These are phyloP conservation scores for Polyommatus iphigenia DNA, from an alignment of 2,888 invertebrate species.

Conservation along the genomic window DNA sequence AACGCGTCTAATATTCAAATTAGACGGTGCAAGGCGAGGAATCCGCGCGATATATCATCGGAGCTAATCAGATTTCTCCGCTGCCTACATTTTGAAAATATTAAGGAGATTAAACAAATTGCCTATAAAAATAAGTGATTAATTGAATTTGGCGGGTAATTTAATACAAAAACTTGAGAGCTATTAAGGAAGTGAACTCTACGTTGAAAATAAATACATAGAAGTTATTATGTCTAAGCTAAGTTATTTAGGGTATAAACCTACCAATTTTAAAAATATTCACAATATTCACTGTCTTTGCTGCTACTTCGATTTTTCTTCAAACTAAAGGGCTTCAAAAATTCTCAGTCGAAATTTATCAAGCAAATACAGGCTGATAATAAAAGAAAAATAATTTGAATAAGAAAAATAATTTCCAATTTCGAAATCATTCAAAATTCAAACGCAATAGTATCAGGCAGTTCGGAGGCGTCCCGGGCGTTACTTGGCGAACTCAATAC, in stretches of 20 bases:
- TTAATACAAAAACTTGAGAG: neutral
- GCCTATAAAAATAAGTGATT: slow-evolving; percentile 45
- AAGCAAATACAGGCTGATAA: slow-evolving; percentile 35
- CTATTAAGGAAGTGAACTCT: neutral
- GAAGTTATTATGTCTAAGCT: neutral
- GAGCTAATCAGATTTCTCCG: slow-evolving; percentile 72
- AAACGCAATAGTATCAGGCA: slow-evolving; percentile 59
- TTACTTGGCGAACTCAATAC: slow-evolving; percentile 73
- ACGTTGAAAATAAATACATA: neutral
- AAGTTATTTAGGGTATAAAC: neutral
- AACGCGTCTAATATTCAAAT: slow-evolving; percentile 80
- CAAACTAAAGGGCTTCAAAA: neutral
- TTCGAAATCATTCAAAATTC: slow-evolving; percentile 68
- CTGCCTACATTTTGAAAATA: slow-evolving; percentile 61
- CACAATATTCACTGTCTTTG: no score
- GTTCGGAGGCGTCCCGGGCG: slow-evolving; percentile 55
- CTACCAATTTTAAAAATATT: no score
- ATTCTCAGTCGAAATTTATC: neutral
- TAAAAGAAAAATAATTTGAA: slow-evolving; percentile 34
- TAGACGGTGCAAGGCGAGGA: slow-evolving; percentile 72
- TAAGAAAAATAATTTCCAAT: slow-evolving; percentile 42
- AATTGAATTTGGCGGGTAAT: slow-evolving; percentile 23
- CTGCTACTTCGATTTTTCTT: neutral
- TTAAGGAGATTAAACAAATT: slow-evolving; percentile 59
- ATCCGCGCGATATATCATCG: slow-evolving; percentile 76